A percentile compares a stretch with the other conserved stretches of the same genome.
Conservation (phyloP, 2,888 invertebrate genomes). For the Leptinotarsa haldemani region DNA sequence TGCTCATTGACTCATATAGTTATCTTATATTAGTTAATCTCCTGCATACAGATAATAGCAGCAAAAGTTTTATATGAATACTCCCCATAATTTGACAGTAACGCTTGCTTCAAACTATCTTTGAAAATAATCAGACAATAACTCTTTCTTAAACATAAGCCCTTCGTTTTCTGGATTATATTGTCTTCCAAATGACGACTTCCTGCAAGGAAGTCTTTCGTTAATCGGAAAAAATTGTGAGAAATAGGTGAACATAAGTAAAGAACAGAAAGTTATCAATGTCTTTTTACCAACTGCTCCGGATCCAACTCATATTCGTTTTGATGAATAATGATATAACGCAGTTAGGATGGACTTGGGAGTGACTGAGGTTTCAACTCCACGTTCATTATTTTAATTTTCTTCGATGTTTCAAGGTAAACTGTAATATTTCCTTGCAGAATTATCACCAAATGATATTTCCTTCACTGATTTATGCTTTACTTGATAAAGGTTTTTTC, state of each 20-base stretch:
- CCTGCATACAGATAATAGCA: too few species aligned
- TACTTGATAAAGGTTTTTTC: too few species aligned
- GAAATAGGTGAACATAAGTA: neutral
- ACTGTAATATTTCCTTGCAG: too few species aligned
- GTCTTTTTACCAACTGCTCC: neutral
- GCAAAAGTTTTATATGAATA: too few species aligned
- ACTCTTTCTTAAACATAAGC: neutral
- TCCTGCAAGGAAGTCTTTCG: neutral
- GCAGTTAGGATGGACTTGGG: neutral
- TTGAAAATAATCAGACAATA: neutral
- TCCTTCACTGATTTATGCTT: too few species aligned
- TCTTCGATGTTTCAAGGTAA: too few species aligned
- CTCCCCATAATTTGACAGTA: too few species aligned
- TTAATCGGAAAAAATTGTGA: neutral
- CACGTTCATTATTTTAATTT: neutral
- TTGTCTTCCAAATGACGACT: neutral
- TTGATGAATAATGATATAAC: slow-evolving; percentile 2
- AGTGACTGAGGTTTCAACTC: neutral
- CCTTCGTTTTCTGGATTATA: neutral
- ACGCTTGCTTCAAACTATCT: neutral
- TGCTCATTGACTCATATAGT: too few species aligned
- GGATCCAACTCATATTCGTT: neutral
- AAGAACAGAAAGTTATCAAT: neutral
- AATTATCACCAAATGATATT: too few species aligned
- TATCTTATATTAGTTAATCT: too few species aligned